Evolutionary conservation across 2,888 invertebrate genomes (phyloP).

Genomic region (Unio pictorum): DNA sequence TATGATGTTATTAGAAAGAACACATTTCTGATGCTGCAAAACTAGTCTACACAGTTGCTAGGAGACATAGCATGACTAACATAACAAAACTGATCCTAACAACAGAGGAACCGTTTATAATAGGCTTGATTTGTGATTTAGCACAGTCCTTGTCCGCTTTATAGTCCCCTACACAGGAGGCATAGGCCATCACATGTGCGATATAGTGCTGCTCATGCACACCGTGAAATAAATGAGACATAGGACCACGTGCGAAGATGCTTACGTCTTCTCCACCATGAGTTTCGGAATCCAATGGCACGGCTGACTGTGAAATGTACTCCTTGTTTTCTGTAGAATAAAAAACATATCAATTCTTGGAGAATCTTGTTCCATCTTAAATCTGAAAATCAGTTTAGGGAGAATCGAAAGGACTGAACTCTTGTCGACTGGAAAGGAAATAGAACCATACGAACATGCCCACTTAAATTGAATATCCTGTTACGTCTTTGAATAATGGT

Average conservation of each 20-base stretch:
- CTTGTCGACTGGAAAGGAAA: too few relatives aligned
- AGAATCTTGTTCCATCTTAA: too few relatives aligned
- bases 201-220: conserved; percentile 94
- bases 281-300: conserved; percentile 58
- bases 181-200: conserved; percentile 87
- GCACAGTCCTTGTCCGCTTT: conserved; percentile 21
- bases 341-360: not conserved
- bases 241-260: conserved; percentile 86
- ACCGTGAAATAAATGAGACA: conserved; percentile 85
- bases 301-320: conserved; percentile 40
- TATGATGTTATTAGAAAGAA: too few relatives aligned
- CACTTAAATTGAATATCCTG: too few relatives aligned
- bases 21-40: too few relatives aligned
- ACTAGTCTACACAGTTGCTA: too few relatives aligned
- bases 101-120: conserved; percentile 14
- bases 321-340: conserved; percentile 35
- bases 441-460: too few relatives aligned
- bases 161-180: conserved; percentile 80
- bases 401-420: too few relatives aligned
- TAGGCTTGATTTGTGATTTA: conserved; percentile 14
- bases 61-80: too few relatives aligned
- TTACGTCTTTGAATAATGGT: too few relatives aligned
- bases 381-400: too few relatives aligned
- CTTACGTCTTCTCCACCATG: conserved; percentile 83
- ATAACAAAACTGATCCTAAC: not conserved